Evolutionary conservation across 2,888 invertebrate species (phyloP), one percentile per base, ranked within the genome.

Genomic region (Xestoiulus laeticollis): DNA sequence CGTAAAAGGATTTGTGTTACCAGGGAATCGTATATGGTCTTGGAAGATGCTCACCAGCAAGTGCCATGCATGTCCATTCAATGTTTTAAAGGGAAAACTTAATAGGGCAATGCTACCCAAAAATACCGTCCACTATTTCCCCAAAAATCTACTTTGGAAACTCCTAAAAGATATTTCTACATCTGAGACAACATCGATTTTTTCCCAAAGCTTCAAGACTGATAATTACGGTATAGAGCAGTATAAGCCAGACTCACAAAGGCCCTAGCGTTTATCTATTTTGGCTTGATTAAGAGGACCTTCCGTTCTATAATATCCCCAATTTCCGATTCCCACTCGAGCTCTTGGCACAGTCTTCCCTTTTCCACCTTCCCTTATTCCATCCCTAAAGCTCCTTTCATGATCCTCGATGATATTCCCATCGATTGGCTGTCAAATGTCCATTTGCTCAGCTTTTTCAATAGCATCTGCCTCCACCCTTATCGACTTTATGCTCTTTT

Each of bases 251-350:
- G 53, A 19, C 53, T 53, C 5, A 53, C 53, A 53, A n/a, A 53
- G n/a, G 53, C 53, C 53, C n/a, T n/a, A 6, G 53, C 53, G n/a
- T 53, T 53, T 53, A 53, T 53, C 53, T 53, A 53, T 53, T 53
- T 53, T 53, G 53, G 53, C 53, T 53, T 53, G 53, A 53, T 53
- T 53, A 53, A 53, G 53, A 53, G 53, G 53, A n/a, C 53, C 53
- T 53, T 53, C 53, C 53, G 53, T 53, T 53, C 53, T 53, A n/a
- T n/a, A 19, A 53, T 53, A 53, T 53, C 16, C 53, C 53, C 53
- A 53, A 53, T 53, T 53, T 53, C 53, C 53, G 53, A 53, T 53
- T n/a, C n/a, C 53, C 53, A 53, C 53, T n/a, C 53, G 53, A 53
- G 53, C 53, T 19, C 53, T 53, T n/a, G 53, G 19, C 53, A 53